Percentiles rank a stretch among this genome's conserved stretches.
Conservation (phyloP, 1,140 invertebrate species). For the Lucilia sericata region DNA sequence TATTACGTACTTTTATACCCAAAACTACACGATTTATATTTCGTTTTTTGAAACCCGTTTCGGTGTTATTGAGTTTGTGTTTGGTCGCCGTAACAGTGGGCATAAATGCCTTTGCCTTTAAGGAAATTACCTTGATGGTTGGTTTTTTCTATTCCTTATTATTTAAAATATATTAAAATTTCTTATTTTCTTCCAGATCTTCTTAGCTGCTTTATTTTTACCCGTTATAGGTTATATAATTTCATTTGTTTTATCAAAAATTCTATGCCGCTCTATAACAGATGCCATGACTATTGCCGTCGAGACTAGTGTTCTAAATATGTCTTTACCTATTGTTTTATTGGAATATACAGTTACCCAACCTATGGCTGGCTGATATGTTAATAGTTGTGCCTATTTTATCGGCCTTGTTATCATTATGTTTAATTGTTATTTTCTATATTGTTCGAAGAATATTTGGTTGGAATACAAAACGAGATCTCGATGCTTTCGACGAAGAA, state of each 20-base stretch:
- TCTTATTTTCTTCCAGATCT: slow-evolving; percentile 43
- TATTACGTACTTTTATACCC: slow-evolving; percentile 52
- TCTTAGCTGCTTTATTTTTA: slow-evolving; percentile 51
- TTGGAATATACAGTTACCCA: slow-evolving; percentile 54
- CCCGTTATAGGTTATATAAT: slow-evolving; percentile 52
- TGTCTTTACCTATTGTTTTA: slow-evolving; percentile 56
- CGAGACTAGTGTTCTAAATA: slow-evolving; percentile 57
- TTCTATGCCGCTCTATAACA: slow-evolving; percentile 53
- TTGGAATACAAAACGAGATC: slow-evolving; percentile 51
- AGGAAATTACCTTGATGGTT: slow-evolving; percentile 54
- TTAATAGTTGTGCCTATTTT: slow-evolving; percentile 54
- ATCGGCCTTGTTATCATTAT: slow-evolving; percentile 51
- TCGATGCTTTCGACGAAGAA: slow-evolving; percentile 53
- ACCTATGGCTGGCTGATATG: slow-evolving; percentile 53
- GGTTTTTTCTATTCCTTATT: neutral
- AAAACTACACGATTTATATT: slow-evolving; percentile 54
- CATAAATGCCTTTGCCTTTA: slow-evolving; percentile 54
- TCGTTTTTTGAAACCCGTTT: slow-evolving; percentile 56
- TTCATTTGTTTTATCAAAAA: slow-evolving; percentile 51
- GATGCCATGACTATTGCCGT: slow-evolving; percentile 54
- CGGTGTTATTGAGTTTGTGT: slow-evolving; percentile 53
- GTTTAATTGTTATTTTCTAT: slow-evolving; percentile 51
- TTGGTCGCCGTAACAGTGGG: slow-evolving; percentile 55
- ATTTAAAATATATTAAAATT: neutral
- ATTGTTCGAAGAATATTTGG: slow-evolving; percentile 51